Percentiles rank a stretch among this genome's conserved stretches.
phyloP scores from a whole-genome alignment of 2,113 vertebrate species.

The Brachypteracias leptosomus region DNA sequence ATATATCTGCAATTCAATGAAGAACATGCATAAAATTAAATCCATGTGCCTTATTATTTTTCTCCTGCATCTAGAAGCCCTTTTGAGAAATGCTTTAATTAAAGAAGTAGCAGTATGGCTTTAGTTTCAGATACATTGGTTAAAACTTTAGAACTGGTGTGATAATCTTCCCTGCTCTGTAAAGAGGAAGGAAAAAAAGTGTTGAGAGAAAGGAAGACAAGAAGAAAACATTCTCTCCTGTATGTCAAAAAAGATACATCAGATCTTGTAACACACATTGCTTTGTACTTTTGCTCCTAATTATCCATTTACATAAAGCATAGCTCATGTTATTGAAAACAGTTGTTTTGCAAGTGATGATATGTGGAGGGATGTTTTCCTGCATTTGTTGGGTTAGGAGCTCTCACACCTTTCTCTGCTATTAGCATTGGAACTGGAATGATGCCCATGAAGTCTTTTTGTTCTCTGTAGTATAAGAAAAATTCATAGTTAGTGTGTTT shows the following conservation, averaged over 20 bases:
- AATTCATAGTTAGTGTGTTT: not conserved
- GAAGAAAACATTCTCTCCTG: not conserved
- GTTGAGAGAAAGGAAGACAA: not conserved
- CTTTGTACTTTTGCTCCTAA: not conserved
- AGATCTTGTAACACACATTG: not conserved
- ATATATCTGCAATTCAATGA: constrained; percentile 54
- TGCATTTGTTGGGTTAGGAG: not conserved
- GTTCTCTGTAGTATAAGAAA: not conserved
- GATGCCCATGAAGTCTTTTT: not conserved
- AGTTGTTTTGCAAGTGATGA: not conserved
- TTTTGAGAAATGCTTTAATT: constrained; percentile 63
- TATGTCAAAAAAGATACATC: not conserved
- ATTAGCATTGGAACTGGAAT: not conserved
- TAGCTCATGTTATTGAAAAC: not conserved
- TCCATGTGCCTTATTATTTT: constrained; percentile 10
- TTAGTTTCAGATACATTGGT: constrained; percentile 34
- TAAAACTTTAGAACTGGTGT: not conserved
- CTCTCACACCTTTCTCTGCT: not conserved
- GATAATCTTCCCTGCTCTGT: not conserved
- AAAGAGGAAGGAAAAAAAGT: not conserved
- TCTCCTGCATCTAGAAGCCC: constrained; percentile 11
- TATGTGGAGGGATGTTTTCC: not conserved
- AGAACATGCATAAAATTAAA: constrained; percentile 58
- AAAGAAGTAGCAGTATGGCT: constrained; percentile 44
- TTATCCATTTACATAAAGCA: not conserved